phyloP scores from a whole-genome alignment of 2,113 vertebrate genomes.

The Apistogramma diplotaenia region DNA sequence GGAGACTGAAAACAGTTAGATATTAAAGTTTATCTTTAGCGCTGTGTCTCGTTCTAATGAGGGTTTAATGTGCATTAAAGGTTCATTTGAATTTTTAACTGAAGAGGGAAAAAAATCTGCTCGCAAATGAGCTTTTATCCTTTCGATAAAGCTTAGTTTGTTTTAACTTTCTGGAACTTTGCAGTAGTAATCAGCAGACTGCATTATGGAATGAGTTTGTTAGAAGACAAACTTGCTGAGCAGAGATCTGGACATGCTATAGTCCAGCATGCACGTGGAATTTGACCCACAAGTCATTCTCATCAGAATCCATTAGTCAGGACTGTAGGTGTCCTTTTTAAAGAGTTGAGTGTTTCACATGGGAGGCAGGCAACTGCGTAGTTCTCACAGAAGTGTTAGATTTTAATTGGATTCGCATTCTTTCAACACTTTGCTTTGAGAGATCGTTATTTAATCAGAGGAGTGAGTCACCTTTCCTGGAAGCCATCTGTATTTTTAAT shows the following conservation, averaged over 20 bases:
- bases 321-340: not conserved
- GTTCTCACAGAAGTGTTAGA: not conserved
- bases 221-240: not conserved
- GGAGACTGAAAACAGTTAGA: not conserved
- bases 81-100: not conserved
- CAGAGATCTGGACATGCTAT: not conserved
- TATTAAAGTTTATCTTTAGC: not conserved
- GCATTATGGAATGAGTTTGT: not conserved
- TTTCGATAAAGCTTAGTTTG: not conserved
- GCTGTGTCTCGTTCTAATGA: not conserved
- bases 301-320: not conserved
- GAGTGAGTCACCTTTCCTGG: constrained; percentile 70
- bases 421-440: not conserved
- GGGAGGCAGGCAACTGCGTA: not conserved
- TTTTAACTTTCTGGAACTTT: not conserved
- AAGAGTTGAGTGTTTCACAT: not conserved
- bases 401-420: not conserved
- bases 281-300: not conserved
- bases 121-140: not conserved
- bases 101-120: not conserved
- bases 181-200: not conserved
- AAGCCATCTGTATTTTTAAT: constrained; percentile 78
- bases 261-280: not conserved
- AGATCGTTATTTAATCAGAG: not conserved
- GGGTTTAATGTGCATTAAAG: not conserved